Percentiles rank a stretch among this genome's conserved stretches.
These are phyloP conservation scores for Pteropus rufus DNA, from an alignment of 2,797 vertebrate species.

Conservation along the genomic window DNA sequence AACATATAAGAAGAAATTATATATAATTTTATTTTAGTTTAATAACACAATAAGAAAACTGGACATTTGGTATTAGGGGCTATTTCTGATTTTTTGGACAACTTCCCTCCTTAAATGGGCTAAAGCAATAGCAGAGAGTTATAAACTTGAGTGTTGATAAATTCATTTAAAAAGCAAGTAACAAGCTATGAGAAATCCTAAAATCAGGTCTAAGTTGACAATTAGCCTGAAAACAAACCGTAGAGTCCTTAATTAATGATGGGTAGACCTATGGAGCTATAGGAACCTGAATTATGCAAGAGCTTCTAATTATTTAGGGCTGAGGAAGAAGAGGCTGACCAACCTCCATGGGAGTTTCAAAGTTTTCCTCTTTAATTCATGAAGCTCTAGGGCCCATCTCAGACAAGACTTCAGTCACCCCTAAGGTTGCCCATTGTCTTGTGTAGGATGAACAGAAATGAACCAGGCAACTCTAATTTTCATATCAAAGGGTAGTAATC, in stretches of 20 bases:
- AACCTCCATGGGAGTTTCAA: neutral
- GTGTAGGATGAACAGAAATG: neutral
- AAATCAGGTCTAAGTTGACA: neutral
- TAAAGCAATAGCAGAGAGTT: neutral
- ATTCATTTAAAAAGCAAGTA: neutral
- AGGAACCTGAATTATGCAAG: neutral
- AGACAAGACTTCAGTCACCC: neutral
- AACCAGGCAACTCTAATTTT: neutral
- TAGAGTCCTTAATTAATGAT: neutral
- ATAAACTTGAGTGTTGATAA: neutral
- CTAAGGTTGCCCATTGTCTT: neutral
- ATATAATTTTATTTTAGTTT: neutral
- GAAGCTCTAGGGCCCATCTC: neutral
- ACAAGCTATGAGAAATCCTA: neutral
- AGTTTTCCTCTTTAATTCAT: neutral
- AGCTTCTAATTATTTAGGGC: neutral
- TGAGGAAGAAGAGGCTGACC: neutral
- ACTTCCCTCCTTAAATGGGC: neutral
- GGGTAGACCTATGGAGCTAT: neutral
- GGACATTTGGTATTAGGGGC: neutral
- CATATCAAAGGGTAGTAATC: neutral
- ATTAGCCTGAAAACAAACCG: slow-evolving; percentile 15
- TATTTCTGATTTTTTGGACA: neutral
- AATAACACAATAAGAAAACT: slow-evolving; percentile 12
- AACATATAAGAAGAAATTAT: slow-evolving; percentile 6